phyloP scores from a whole-genome alignment of 2,113 vertebrate species.

The Coregonus clupeaformis region DNA sequence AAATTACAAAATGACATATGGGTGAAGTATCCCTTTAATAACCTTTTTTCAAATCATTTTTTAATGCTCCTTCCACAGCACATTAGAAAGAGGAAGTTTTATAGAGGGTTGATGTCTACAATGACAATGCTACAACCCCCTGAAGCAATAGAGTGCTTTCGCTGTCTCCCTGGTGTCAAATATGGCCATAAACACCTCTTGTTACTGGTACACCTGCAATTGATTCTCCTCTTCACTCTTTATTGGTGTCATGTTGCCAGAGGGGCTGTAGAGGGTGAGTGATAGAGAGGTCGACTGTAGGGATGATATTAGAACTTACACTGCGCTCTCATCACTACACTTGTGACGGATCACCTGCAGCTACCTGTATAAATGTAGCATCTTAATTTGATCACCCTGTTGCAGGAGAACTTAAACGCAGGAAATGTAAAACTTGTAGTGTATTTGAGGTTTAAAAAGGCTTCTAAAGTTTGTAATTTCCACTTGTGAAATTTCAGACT shows the following conservation, averaged over 20 bases:
- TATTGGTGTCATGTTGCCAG: not conserved
- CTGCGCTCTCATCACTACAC: not conserved
- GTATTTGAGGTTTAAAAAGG: no score
- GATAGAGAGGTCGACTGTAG: not conserved
- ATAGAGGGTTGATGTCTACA: not conserved
- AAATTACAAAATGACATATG: not conserved
- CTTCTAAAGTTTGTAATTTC: no score
- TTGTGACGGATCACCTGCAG: not conserved
- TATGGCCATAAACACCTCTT: not conserved
- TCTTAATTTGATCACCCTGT: not conserved
- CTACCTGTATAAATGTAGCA: no score
- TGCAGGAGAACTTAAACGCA: not conserved
- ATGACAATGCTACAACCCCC: not conserved
- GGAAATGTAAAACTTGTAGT: no score
- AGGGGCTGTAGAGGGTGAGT: not conserved
- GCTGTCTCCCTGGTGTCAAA: not conserved
- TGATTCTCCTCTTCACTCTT: slow-evolving; percentile 2
- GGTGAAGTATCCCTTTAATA: not conserved
- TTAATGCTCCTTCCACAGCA: not conserved
- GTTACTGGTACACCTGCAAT: not conserved
- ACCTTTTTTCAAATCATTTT: no score
- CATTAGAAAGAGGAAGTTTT: not conserved
- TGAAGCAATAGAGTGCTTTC: not conserved
- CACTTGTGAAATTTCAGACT: no score
- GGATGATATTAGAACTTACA: not conserved